Percentiles rank a stretch among this genome's conserved stretches.
Evolutionary conservation across 2,113 vertebrate genomes (phyloP).

Genomic region (Eudorcas thomsonii): DNA sequence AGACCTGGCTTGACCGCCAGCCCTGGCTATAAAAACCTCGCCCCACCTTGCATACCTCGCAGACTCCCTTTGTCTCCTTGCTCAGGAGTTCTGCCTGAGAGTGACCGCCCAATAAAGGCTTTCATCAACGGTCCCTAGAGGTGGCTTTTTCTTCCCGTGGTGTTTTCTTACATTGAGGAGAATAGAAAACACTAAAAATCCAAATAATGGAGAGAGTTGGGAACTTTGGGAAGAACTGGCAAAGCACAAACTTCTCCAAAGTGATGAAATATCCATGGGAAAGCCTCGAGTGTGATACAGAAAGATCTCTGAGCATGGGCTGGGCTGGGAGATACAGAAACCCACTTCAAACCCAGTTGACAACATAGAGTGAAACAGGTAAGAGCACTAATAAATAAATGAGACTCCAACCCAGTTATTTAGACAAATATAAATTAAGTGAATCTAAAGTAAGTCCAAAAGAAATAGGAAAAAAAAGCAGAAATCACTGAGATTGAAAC

Average conservation of each 20-base stretch:
- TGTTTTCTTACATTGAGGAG: neutral
- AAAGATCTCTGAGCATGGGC: neutral
- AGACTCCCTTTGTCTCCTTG: no score
- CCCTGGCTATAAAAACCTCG: no score
- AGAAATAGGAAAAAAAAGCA: neutral
- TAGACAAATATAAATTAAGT: neutral
- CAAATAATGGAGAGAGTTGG: neutral
- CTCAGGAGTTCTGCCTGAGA: no score
- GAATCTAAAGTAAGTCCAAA: no score
- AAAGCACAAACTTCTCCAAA: neutral
- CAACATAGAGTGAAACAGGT: neutral
- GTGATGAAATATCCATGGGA: rapidly evolving
- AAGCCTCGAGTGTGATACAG: neutral
- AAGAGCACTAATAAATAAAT: neutral
- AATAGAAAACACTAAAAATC: neutral
- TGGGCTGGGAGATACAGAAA: neutral
- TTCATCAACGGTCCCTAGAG: no score
- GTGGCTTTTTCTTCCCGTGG: no score
- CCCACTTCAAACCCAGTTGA: neutral
- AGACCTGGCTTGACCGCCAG: no score
- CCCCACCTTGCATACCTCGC: no score
- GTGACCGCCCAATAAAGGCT: no score
- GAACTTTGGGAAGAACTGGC: neutral
- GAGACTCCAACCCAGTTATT: neutral
- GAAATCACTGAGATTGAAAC: neutral